Evolutionary conservation across 2,888 invertebrate genomes (phyloP), one percentile per base, ranked within the genome.

Genomic region (Drosophila infuscata): DNA sequence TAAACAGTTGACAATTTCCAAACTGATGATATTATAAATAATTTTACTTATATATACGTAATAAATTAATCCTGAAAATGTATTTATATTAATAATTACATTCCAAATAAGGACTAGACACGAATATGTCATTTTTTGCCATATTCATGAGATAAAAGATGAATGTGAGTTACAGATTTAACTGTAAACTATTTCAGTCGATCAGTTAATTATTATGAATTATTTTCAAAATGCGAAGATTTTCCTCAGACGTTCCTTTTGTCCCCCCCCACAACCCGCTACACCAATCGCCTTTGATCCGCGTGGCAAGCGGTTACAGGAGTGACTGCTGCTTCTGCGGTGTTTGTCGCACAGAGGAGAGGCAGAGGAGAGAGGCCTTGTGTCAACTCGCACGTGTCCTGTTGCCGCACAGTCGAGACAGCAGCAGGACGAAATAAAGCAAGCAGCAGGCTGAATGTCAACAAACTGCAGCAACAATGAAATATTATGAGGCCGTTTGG

Each of bases 401-500:
- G 75, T 73, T 83, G 81, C 83, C 81, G 75, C 85, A 85, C 81
- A 78, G 80, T 80, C 78, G 83, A 75, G 49, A 41, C 41, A 29
- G 38, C 36, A 56, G 59, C 62, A 60, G 65, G 46, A 69, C 64
- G 41, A 60, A 60, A 67, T 63, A 75, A 59, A 59, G 71, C 36
- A 20, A 15, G 15, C 68, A 33, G 62, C 68, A 68, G 70, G 69
- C 78, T 70, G 74, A 81, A 83, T 83, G 84, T 83, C 82, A 86
- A 81, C 84, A 83, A 83, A 81, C 83, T 82, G 83, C 84, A 82
- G 63, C 79, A 76, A 81, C 86, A 74, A 84, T 84, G 84, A 84
- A 84, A 84, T 86, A 84, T 86, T 84, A 84, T 86, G 82, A 86
- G 81, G 73, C 78, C 59, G 79, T 70, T 79, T 75, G 75, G 74